Percentiles rank a stretch among this genome's conserved stretches.
phyloP scores from a whole-genome alignment of 2,888 invertebrate genomes.

The Gnatocerus cornutus region DNA sequence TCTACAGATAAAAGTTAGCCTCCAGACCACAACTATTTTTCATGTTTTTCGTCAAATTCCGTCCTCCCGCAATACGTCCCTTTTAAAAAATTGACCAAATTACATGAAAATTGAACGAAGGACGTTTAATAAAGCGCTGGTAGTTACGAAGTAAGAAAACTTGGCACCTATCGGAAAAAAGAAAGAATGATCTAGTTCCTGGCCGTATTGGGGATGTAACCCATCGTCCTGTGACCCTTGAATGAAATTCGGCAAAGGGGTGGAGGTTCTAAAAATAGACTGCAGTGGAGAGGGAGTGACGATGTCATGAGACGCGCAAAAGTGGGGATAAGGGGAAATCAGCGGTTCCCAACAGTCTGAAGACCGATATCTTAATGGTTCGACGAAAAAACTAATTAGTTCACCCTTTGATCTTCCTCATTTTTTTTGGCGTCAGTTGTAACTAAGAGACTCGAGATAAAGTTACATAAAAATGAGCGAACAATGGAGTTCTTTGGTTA shows the following conservation, averaged over 20 bases:
- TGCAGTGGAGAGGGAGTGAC: constrained; percentile 35
- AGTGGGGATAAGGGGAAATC: constrained; percentile 3
- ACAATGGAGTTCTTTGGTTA: neutral
- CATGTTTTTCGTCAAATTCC: too few species aligned
- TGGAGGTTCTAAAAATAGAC: constrained; percentile 52
- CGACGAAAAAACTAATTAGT: too few species aligned
- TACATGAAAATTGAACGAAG: constrained; percentile 3
- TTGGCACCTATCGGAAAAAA: constrained; percentile 24
- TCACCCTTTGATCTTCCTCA: too few species aligned
- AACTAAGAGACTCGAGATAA: too few species aligned
- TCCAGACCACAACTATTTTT: too few species aligned
- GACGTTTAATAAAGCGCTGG: constrained; percentile 11
- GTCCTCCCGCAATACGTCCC: neutral
- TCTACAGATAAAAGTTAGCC: too few species aligned
- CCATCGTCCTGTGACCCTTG: constrained; percentile 44
- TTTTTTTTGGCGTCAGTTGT: too few species aligned
- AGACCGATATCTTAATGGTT: neutral
- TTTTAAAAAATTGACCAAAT: neutral
- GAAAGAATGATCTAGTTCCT: constrained; percentile 36
- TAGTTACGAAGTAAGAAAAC: neutral
- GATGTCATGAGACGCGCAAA: constrained; percentile 3
- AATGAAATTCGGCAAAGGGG: constrained; percentile 50
- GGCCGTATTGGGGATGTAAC: constrained; percentile 27
- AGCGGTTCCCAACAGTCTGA: constrained; percentile 8
- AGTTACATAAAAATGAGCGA: too few species aligned